Base-by-base conservation (phyloP, 2,113 vertebrate genomes). In the Nesogale talazaci region DNA sequence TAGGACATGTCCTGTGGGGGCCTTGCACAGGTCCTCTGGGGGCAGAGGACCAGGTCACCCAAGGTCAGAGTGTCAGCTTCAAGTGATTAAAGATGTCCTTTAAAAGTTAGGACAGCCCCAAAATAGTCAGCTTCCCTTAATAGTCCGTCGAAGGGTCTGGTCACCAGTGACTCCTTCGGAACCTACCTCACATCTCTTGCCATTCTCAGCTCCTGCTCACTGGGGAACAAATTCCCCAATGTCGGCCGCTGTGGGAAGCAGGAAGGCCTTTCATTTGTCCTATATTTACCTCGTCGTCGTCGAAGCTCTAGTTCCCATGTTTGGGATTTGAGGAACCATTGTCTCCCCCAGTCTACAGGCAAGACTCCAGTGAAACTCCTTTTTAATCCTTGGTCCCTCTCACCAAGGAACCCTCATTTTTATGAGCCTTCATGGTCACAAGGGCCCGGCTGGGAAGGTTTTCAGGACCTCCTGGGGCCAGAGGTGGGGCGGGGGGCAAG, bases 1-100 rank as follows among this genome's bases (percentile, higher is more conserved):
- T 12, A 52, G 78, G 93, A 88, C 72, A 69, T 78, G 85, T 89
- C 92, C 94, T 90, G 12, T 1, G 36, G 86, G 82, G 85, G 67
- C 74, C 83, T 56, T 63, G 56, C 77, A 40, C 0, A 3, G 89
- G 59, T 88, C 90, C 79, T 85, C 34, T 42, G 92, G 90, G 87
- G 93, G 70, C 85, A 34, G 22, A 88, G 56, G 93, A 76, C 85
- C 88, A 92, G 85, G 94, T 90, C 85, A 96, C 85, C 36, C 59
- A 1, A 94, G 92, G 93, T 97, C 96, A 94, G 92, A 93, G 91
- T 94, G 94, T 96, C 94, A 94, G 93, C 23, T 72, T 93, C 89
- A 59, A 97, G 94, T 96, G 96, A 97, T 97, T 94, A 94, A 97
- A 96, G 90, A 97, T 94, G 95, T 94, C 82, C 93, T 83, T 94